These are phyloP conservation scores for Dryoscopus gambensis DNA, from an alignment of 2,113 vertebrate genomes.

Conservation along the genomic window DNA sequence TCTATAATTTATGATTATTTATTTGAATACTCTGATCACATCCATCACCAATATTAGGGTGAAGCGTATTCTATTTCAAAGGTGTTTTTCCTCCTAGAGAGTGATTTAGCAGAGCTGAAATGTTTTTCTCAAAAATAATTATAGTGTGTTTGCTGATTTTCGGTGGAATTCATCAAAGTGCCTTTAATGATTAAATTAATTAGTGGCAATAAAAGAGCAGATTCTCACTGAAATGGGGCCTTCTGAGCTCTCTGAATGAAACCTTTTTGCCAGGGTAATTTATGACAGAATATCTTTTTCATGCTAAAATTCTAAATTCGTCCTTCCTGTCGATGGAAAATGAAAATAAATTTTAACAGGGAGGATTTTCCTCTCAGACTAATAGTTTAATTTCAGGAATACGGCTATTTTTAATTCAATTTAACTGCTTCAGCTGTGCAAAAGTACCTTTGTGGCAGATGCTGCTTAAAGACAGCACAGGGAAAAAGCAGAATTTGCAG, in stretches of 20 bases:
- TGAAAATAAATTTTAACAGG: background rate
- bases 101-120: background rate
- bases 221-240: background rate
- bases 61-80: background rate
- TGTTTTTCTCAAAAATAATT: background rate
- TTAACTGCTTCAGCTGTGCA: background rate
- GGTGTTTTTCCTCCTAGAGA: background rate
- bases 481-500: background rate
- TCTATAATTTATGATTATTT: constrained; percentile 25
- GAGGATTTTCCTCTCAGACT: background rate
- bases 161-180: background rate
- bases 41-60: background rate
- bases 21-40: background rate
- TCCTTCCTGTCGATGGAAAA: fast-evolving
- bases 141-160: background rate
- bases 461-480: background rate
- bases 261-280: background rate
- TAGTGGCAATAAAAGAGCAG: background rate
- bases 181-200: background rate
- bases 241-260: background rate
- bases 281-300: background rate
- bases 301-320: background rate
- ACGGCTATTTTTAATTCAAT: background rate
- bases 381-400: background rate
- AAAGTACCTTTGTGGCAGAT: background rate